A percentile compares a stretch with the other conserved stretches of the same genome.
Evolutionary conservation across 2,797 vertebrate species (phyloP).

Genomic region (Molossus alvarezi): DNA sequence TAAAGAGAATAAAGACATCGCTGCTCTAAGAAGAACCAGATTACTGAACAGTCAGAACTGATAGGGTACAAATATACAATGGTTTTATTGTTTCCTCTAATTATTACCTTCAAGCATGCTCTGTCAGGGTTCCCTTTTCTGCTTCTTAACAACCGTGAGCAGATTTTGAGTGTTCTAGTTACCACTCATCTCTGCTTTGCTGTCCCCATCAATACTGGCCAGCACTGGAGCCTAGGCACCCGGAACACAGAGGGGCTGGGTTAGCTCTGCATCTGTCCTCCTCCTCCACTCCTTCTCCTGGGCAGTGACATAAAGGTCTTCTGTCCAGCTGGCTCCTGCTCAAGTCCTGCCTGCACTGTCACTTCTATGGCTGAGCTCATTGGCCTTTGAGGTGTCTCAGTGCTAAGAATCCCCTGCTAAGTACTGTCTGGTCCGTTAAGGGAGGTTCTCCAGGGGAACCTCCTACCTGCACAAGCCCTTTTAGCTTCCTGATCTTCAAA

Average conservation of each 20-base stretch:
- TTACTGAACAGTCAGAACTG: background rate
- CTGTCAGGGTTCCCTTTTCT: background rate
- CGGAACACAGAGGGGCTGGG: background rate
- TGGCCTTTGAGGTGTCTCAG: background rate
- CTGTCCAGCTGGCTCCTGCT: background rate
- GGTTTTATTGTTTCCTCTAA: background rate
- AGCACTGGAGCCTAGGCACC: background rate
- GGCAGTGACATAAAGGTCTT: background rate
- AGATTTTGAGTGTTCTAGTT: background rate
- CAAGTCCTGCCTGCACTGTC: background rate
- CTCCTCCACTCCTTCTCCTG: background rate
- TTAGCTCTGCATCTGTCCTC: background rate
- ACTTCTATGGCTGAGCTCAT: background rate
- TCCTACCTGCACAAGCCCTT: background rate
- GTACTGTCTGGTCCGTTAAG: background rate
- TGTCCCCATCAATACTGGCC: background rate
- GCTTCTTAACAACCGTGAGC: background rate
- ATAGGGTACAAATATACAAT: background rate
- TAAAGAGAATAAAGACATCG: background rate
- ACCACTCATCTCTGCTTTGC: background rate
- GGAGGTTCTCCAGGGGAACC: rapidly evolving
- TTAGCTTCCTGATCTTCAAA: background rate
- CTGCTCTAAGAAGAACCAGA: background rate
- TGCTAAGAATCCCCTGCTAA: background rate
- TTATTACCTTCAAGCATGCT: slow-evolving; percentile 10